Evolutionary conservation across 2,888 invertebrate species (phyloP), one percentile per base, ranked within the genome.

Genomic region (Cephus spinipes): DNA sequence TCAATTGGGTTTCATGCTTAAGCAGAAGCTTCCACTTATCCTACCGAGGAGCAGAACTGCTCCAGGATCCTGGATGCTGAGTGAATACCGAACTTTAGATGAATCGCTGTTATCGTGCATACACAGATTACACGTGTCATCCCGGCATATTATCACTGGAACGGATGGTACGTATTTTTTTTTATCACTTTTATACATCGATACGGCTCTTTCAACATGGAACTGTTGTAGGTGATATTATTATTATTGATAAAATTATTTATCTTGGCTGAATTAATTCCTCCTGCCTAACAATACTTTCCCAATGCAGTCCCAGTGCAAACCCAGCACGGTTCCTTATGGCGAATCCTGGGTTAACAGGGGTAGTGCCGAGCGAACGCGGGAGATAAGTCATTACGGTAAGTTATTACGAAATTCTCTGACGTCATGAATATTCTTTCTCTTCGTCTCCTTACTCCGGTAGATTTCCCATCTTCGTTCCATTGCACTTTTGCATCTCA

Each of bases 381-480:
- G 23, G 23, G 9, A 23, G 23, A 1, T 23, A 55, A 40, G 40
- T 40, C 15, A 55, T 55, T 23, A 9, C 23, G 2, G 15, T 55
- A 9, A 55, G 55, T 55, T 23, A 55, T 23, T 55, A 55, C 55
- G 55, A 55, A 9, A 23, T 23, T 55, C 23, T 9, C 23, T 2
- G 23, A 55, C 2, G 55, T 9, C 23, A 55, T 55, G 23, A 55
- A 55, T 55, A 23, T 55, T 55, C 23, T 75, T 74, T 76, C 74
- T 77, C 68, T 73, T 73, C 32, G 32, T 80, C 77, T 71, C 77
- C 77, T 74, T 23, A 36, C 15, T 74, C 68, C 35, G 0, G 1
- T 2, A 23, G 15, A 23, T 55, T 33, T 4, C 12, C 31, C 4
- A n/a, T 69, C 30, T n/a, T 31, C 2, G n/a, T 30, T 23, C 11